Percentiles rank a stretch among this genome's conserved stretches.
Conservation (phyloP, 2,888 invertebrate species). For the Conomelus anceps region DNA sequence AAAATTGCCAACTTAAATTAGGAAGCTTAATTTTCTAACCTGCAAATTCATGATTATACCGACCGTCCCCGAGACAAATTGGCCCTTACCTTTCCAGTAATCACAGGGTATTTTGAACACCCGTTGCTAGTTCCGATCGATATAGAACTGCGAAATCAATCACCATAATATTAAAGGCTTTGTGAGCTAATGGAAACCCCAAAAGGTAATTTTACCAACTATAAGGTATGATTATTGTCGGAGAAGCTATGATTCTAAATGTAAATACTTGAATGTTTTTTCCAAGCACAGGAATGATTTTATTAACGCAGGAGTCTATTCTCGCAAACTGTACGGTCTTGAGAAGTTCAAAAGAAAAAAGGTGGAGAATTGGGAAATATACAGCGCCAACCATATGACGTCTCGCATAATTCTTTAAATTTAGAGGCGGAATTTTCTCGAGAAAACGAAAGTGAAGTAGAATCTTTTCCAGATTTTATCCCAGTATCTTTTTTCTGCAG, state of each 20-base stretch:
- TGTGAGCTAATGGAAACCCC: not conserved
- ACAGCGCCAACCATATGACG: not conserved
- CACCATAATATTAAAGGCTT: not conserved
- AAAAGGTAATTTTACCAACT: not conserved
- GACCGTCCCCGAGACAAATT: not conserved
- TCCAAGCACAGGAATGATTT: not conserved
- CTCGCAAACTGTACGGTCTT: not conserved
- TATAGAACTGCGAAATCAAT: not conserved
- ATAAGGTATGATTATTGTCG: not conserved
- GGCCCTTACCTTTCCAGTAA: not conserved
- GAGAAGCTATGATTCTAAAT: not conserved
- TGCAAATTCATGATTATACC: not conserved
- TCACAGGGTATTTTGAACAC: not conserved
- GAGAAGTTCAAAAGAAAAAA: too few species aligned
- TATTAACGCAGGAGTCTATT: not conserved
- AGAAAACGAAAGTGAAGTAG: not conserved
- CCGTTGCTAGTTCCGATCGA: not conserved
- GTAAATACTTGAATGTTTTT: not conserved
- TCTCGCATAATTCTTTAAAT: not conserved
- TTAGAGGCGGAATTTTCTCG: not conserved
- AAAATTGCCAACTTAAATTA: not conserved
- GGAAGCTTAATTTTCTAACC: not conserved
- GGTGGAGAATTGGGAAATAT: too few species aligned
- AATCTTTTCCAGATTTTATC: not conserved
- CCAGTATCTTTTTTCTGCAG: not conserved